Percentiles rank a stretch among this genome's conserved stretches.
phyloP scores from a whole-genome alignment of 1,140 invertebrate species.

The Mamestra configurata region DNA sequence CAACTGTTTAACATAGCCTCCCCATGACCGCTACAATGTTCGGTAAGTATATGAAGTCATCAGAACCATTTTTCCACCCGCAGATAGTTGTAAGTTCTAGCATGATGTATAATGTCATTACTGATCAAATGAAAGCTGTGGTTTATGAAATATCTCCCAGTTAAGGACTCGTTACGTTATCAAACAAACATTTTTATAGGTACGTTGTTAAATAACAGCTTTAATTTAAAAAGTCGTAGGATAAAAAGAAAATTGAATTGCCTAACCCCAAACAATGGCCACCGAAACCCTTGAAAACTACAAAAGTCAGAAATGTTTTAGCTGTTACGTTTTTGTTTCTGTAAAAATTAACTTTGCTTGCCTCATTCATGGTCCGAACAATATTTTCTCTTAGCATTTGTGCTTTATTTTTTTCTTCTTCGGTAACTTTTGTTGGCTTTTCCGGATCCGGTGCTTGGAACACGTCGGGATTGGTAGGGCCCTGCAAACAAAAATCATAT shows the following conservation, averaged over 20 bases:
- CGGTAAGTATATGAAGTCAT: not conserved
- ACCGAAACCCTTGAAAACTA: not conserved
- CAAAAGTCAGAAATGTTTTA: too few species aligned
- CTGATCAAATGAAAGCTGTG: not conserved
- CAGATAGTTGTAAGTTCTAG: not conserved
- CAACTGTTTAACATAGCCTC: not conserved
- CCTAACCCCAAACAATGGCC: constrained; percentile 2
- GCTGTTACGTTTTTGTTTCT: not conserved
- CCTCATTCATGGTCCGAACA: constrained; percentile 90
- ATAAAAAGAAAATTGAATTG: not conserved
- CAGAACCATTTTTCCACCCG: not conserved
- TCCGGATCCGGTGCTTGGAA: constrained; percentile 88
- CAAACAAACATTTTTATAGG: not conserved
- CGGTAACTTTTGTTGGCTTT: constrained; percentile 78
- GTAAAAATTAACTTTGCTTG: constrained; percentile 70
- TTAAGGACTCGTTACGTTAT: not conserved
- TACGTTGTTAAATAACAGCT: not conserved
- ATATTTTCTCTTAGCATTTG: constrained; percentile 92
- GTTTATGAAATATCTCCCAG: not conserved
- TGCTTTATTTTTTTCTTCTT: constrained; percentile 89
- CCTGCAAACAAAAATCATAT: constrained; percentile 76
- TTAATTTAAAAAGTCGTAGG: not conserved
- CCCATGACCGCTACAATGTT: not conserved
- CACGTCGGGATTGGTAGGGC: constrained; percentile 92
- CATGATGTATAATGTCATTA: not conserved